Evolutionary conservation across 2,888 invertebrate genomes (phyloP).

Genomic region (Scotopteryx bipunctaria): DNA sequence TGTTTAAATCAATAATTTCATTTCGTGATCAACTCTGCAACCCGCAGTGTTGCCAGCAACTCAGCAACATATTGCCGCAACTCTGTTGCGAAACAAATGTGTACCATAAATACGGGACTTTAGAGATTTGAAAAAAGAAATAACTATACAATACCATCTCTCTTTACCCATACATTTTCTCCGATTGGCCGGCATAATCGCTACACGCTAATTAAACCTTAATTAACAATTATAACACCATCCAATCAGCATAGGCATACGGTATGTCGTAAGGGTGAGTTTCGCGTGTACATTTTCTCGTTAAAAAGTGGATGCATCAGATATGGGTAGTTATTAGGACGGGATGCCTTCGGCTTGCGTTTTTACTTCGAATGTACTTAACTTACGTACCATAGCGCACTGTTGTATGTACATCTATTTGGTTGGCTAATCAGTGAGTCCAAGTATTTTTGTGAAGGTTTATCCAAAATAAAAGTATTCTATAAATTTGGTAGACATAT

Average conservation of each 20-base stretch:
- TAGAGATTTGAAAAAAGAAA: no score
- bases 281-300: slow-evolving; percentile 42
- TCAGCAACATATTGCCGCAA: no score
- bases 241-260: slow-evolving; percentile 54
- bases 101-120: no score
- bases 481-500: background rate
- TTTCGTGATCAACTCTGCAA: no score
- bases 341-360: slow-evolving; percentile 57
- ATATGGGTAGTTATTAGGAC: slow-evolving; percentile 74
- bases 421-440: slow-evolving; percentile 13
- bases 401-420: slow-evolving; percentile 20
- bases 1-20: no score
- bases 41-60: no score
- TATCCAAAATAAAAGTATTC: background rate
- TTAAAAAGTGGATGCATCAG: slow-evolving; percentile 61
- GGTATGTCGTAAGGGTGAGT: slow-evolving; percentile 42
- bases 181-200: slow-evolving; percentile 40
- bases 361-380: slow-evolving; percentile 45
- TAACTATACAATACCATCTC: background rate
- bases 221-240: slow-evolving; percentile 60
- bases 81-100: no score
- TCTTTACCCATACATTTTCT: slow-evolving; percentile 15
- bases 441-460: slow-evolving; percentile 6
- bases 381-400: slow-evolving; percentile 56
- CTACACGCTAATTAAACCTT: slow-evolving; percentile 52